Base-by-base conservation (phyloP, 2,888 invertebrate genomes). In the Plebejus argus region DNA sequence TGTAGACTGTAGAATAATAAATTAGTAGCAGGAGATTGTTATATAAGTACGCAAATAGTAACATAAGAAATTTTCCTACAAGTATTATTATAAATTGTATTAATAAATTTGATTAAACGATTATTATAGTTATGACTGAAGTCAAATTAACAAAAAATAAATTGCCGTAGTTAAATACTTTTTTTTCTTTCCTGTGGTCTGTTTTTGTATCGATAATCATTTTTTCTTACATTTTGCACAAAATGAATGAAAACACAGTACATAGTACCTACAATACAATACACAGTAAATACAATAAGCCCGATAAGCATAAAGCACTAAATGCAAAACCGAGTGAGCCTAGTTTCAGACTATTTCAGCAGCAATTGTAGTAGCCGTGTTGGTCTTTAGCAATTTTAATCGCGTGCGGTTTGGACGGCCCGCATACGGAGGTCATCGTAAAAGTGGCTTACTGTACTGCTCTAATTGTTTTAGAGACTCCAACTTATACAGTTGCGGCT, bases 401-500 rank as follows among this genome's bases (percentile, higher is more conserved):
- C 88, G 82, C 81, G 82, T 89, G 91, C 84, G 91, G 91, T 90
- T 91, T 91, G 91, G 91, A 91, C 87, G 82, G 85, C 89, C 91
- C 91, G 91, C 90, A 89, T 90, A 85, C 84, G 83, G 85, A 84
- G 85, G 86, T 85, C 88, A 86, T 89, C 87, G 87, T 90, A 91
- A 90, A 91, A 91, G 87, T 89, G 89, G 77, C 79, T 80, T 76
- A 78, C 84, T 86, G 85, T 89, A 84, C 84, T 86, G 85, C 86
- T 87, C 86, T 87, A 91, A 91, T 92, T 91, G 91, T 91, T 91
- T 91, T 87, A 86, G 85, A 86, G 85, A 87, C 86, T 83, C 88
- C 87, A 86, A 88, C 86, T 87, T 84, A 84, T 86, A 85, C 85
- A 85, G 82, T 83, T 83, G 76, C 78, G 79, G 80, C 81, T 81